A percentile compares a stretch with the other conserved stretches of the same genome.
Conservation (phyloP, 2,113 vertebrate genomes). For the Anseranas semipalmata region DNA sequence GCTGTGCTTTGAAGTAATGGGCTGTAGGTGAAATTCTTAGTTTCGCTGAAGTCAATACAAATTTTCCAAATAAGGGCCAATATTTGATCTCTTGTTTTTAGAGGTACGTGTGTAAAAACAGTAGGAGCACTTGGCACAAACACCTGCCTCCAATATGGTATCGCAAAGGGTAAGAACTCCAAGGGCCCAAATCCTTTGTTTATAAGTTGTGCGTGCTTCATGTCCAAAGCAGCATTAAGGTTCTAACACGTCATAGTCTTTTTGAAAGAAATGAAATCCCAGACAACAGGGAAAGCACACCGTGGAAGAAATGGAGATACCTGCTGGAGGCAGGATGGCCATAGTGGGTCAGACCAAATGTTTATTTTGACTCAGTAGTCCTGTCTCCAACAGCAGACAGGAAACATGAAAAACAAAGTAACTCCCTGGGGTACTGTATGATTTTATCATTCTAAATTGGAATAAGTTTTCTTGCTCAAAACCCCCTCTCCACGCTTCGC, state of each 20-base stretch:
- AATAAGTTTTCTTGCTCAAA: not conserved
- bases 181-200: too few species aligned
- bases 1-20: not conserved
- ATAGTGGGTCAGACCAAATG: not conserved
- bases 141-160: fast-evolving
- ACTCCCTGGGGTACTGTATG: fast-evolving
- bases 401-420: too few species aligned
- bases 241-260: not conserved
- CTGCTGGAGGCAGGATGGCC: not conserved
- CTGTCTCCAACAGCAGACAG: not conserved
- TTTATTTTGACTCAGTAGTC: not conserved
- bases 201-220: not conserved
- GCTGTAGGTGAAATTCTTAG: not conserved
- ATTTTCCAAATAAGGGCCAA: not conserved
- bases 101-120: fast-evolving
- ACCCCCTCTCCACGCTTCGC: not conserved
- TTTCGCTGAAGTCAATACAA: not conserved
- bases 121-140: not conserved
- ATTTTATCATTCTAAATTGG: not conserved
- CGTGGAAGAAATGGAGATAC: not conserved
- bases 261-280: not conserved
- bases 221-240: not conserved
- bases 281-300: not conserved
- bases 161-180: not conserved
- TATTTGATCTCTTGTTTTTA: not conserved